Evolutionary conservation across 1,140 invertebrate genomes (phyloP).

Genomic region (Musca domestica): DNA sequence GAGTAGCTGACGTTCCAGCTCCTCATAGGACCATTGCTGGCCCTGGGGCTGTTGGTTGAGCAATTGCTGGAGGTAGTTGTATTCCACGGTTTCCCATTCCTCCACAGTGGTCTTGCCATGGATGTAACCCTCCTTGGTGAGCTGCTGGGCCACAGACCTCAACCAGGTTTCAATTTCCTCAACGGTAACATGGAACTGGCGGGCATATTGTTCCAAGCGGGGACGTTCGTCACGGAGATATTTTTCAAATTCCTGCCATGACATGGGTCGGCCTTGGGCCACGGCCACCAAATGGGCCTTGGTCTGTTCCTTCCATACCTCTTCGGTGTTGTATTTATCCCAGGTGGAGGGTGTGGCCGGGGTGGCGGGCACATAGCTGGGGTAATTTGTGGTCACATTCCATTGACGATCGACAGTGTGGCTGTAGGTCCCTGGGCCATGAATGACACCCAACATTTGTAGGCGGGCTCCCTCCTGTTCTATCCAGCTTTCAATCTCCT

Average conservation of each 20-base stretch:
- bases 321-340: conserved; percentile 11
- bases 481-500: conserved; percentile 49
- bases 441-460: conserved; percentile 40
- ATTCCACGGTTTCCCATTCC: conserved; percentile 39
- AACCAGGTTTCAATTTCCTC: conserved; percentile 45
- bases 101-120: conserved; percentile 27
- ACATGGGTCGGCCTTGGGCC: conserved; percentile 34
- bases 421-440: conserved; percentile 28
- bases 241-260: conserved; percentile 38
- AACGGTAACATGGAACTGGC: conserved; percentile 41
- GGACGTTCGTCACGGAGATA: conserved; percentile 37
- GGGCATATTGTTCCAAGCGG: conserved; percentile 36
- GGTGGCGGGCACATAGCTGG: background rate
- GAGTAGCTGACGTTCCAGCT: conserved; percentile 34
- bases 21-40: conserved; percentile 43
- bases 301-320: conserved; percentile 37
- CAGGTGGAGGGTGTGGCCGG: background rate
- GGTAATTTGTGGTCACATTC: background rate
- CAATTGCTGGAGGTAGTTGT: conserved; percentile 38
- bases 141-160: conserved; percentile 30
- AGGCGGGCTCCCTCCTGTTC: conserved; percentile 44
- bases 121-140: conserved; percentile 35
- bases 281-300: conserved; percentile 33
- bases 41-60: conserved; percentile 37
- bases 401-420: conserved; percentile 29